Conservation (phyloP, 2,888 invertebrate species). For the Nycteola revayana region DNA sequence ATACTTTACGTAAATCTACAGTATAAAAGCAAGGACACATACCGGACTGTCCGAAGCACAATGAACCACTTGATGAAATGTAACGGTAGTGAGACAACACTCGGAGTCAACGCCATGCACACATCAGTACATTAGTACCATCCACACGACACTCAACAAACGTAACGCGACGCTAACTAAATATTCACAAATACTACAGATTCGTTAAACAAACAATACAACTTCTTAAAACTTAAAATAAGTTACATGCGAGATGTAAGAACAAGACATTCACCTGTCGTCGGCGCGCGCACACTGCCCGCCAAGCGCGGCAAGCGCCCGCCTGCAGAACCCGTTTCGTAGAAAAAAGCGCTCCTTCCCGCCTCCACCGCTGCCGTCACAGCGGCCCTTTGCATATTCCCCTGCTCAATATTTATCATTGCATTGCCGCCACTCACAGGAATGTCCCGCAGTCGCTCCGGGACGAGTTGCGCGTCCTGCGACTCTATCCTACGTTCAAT, state of each 20-base stretch:
- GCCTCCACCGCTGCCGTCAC: slow-evolving; percentile 61
- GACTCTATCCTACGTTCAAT: slow-evolving; percentile 43
- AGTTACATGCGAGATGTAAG: slow-evolving; percentile 27
- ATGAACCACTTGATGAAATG: slow-evolving; percentile 55
- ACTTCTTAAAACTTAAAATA: slow-evolving; percentile 42
- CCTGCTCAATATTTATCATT: slow-evolving; percentile 67
- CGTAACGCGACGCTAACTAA: slow-evolving; percentile 30
- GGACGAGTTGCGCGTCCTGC: slow-evolving; percentile 68
- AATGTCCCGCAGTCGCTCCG: slow-evolving; percentile 69
- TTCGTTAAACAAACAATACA: slow-evolving; percentile 21
- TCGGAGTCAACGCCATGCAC: slow-evolving; percentile 46
- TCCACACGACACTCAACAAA: slow-evolving; percentile 56
- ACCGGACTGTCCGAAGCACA: slow-evolving; percentile 57
- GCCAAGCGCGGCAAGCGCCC: slow-evolving; percentile 84
- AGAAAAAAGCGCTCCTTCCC: slow-evolving; percentile 80
- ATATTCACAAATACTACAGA: slow-evolving; percentile 27
- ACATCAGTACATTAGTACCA: slow-evolving; percentile 48
- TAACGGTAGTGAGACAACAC: slow-evolving; percentile 65
- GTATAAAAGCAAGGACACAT: slow-evolving; percentile 58
- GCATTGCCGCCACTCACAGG: slow-evolving; percentile 50
- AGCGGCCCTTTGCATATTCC: slow-evolving; percentile 74
- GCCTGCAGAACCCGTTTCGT: slow-evolving; percentile 80
- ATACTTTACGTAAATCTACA: slow-evolving; percentile 15
- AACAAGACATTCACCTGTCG: slow-evolving; percentile 78
- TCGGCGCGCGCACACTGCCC: slow-evolving; percentile 81